Base-by-base conservation (phyloP, 2,113 vertebrate species). In the Okapia johnstoni region DNA sequence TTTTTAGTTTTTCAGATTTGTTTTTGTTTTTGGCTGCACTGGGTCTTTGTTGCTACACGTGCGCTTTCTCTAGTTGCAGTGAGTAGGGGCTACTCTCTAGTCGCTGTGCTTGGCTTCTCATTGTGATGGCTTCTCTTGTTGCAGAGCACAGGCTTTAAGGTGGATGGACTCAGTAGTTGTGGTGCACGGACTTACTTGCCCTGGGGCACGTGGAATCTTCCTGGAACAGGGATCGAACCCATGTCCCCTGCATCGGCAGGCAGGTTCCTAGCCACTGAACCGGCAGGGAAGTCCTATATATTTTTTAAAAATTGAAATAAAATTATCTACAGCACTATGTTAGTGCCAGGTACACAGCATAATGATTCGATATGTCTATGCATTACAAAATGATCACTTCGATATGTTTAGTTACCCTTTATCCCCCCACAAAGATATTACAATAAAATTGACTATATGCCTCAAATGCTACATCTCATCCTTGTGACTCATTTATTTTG, bases 31-130 rank as follows among this genome's bases (percentile, higher is more conserved):
- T 36, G 63, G 66, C 66, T 36, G n/a, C 19, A 6, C n/a, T 70
- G 66, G 66, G 66, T 36, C 66, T 36, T 36, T 36, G 63, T 40
- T 40, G 17, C n/a, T 36, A 0, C 0, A 0, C 2, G 63, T 36
- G 19, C 0, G 2, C n/a, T 21, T 70, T 36, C 63, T 70, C n/a
- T 12, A 23, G 63, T 0, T 70, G n/a, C 2, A 0, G 63, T 12
- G 63, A 36, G 63, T 0, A 23, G n/a, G n/a, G n/a, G n/a, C 63
- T 23, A 2, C n/a, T 70, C 9, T 23, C 63, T 6, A 6, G n/a
- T 36, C 1, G 0, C 4, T 0, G n/a, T 21, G n/a, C n/a, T 36
- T 12, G 63, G 19, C n/a, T 70, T 21, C n/a, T 70, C 63, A 19
- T 2, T 6, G 17, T 36, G 63, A n/a, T 2, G 17, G 63, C 63